Evolutionary conservation across 2,797 vertebrate genomes (phyloP).

Genomic region (Siniperca scherzeri): DNA sequence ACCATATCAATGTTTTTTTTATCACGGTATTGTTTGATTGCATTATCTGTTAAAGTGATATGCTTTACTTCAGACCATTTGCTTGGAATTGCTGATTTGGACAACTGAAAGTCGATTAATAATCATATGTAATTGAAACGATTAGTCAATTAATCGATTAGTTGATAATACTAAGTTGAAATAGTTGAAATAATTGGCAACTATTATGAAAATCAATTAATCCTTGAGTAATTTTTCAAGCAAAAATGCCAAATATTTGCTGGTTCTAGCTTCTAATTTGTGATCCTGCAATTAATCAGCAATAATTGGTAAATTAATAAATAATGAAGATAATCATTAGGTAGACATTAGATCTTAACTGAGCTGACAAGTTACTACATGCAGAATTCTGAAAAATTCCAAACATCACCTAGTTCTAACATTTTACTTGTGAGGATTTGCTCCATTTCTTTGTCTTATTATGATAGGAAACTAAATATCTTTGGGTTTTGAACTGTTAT

Average conservation of each 20-base stretch:
- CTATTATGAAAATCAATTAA: neutral
- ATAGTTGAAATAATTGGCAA: neutral
- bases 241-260: neutral
- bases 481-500: neutral
- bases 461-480: neutral
- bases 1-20: constrained; percentile 1
- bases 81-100: neutral
- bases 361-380: too few species aligned
- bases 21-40: neutral
- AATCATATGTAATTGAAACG: neutral
- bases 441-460: neutral
- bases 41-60: neutral
- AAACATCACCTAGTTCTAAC: too few species aligned
- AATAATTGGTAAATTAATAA: neutral
- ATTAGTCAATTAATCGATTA: neutral
- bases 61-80: neutral
- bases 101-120: neutral
- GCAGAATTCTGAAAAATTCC: too few species aligned
- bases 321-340: neutral
- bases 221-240: neutral
- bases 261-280: neutral
- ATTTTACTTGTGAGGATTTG: too few species aligned
- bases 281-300: neutral
- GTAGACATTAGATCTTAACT: neutral
- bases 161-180: too few species aligned